Evolutionary conservation across 2,797 vertebrate species (phyloP), one percentile per base, ranked within the genome.

Genomic region (Carduelis carduelis): DNA sequence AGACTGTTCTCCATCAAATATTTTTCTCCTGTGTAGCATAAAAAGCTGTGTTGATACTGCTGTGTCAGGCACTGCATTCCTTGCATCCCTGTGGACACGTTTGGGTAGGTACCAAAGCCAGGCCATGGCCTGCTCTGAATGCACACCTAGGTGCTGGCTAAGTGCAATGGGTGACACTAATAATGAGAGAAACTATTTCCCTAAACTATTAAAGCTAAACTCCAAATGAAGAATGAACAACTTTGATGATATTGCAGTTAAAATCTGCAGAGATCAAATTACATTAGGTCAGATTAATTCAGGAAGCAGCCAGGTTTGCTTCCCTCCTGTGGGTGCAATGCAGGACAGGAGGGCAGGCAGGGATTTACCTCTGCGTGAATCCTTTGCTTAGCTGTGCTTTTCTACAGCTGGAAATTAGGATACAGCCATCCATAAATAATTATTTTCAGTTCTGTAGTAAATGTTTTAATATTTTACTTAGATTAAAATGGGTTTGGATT

Each of bases 301-400:
- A 43, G 18, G 66, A 86, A 93, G 80, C 77, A 94, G 91, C 66
- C 56, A 72, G 79, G 76, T 89, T 90, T 94, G 93, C 87, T 92
- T 86, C 70, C 93, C 88, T 95, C 93, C 63, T 34, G 69, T 8
- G 59, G 50, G n/a, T 59, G 55, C 85, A 78, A 68, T 34, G 64
- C 74, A 93, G 91, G 85, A 61, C 53, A 75, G 87, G 70, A 66
- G 79, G 60, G 86, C 80, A 82, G 83, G 78, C 74, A 79, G 88
- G 63, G 89, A 91, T 83, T 95, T 92, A 59, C 88, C 91, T 96
- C 98, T 97, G 97, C 96, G 81, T 97, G 98, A 98, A 97, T 97
- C 97, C 87, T 30, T 90, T 76, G 90, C 57, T 75, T 92, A 78
- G 79, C 93, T 76, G 87, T 95, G 55, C 81, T 96, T 95, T 96